Conservation (phyloP, 2,113 vertebrate species). For the Sinocyclocheilus anophthalmus region DNA sequence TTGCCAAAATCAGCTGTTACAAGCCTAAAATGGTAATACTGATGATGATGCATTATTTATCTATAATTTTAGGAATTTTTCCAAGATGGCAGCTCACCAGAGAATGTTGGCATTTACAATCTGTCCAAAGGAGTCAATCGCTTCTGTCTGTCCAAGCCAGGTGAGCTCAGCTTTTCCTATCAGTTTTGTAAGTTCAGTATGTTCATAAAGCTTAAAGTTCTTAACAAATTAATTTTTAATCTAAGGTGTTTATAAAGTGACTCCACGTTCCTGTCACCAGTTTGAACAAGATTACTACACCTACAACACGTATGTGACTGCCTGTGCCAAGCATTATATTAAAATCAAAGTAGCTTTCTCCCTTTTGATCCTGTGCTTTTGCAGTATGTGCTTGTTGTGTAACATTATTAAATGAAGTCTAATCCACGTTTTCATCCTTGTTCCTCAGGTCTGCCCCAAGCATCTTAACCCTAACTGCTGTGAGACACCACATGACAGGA, state of each 20-base stretch:
- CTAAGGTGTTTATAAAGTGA: conserved; percentile 95
- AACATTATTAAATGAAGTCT: neutral
- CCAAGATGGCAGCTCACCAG: conserved; percentile 94
- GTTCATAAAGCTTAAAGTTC: neutral
- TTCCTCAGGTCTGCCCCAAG: conserved; percentile 88
- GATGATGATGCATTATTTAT: neutral
- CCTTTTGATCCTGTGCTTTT: neutral
- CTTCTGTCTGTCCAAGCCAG: conserved; percentile 97
- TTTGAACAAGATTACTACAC: conserved; percentile 97
- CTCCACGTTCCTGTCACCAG: conserved; percentile 96
- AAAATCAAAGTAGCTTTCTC: neutral
- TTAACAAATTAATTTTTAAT: neutral
- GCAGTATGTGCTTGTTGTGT: neutral
- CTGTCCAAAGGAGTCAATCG: conserved; percentile 96
- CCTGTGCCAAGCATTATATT: neutral
- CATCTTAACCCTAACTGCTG: conserved; percentile 92
- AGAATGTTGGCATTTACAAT: conserved; percentile 97
- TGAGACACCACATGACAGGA: conserved; percentile 94
- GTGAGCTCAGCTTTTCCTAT: conserved; percentile 64
- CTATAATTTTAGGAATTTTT: conserved; percentile 86
- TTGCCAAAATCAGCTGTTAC: neutral
- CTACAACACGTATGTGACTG: conserved; percentile 90
- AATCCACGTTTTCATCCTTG: conserved; percentile 21
- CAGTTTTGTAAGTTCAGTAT: neutral
- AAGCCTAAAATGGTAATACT: neutral